A percentile compares a stretch with the other conserved stretches of the same genome.
Conservation (phyloP, 2,888 invertebrate species). For the Drosophila suboccidentalis region DNA sequence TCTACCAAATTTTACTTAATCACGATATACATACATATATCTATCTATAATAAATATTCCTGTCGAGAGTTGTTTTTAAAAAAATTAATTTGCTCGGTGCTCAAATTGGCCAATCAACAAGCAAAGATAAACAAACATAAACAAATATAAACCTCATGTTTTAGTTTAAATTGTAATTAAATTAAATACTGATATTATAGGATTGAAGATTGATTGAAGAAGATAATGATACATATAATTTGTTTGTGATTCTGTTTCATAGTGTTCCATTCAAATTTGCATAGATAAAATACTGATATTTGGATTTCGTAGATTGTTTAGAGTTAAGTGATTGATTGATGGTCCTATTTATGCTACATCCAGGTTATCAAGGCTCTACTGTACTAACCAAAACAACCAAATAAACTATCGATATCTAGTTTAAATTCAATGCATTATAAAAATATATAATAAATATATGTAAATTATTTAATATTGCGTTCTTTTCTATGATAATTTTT, state of each 20-base stretch:
- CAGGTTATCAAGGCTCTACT: slow-evolving; percentile 47
- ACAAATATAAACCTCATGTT: slow-evolving; percentile 61
- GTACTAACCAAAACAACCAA: slow-evolving; percentile 44
- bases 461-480: slow-evolving; percentile 22
- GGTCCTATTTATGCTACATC: slow-evolving; percentile 32
- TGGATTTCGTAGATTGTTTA: slow-evolving; percentile 49
- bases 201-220: slow-evolving; percentile 28
- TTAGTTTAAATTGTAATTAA: slow-evolving; percentile 74
- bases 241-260: slow-evolving; percentile 68
- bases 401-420: slow-evolving; percentile 58
- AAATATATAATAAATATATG: slow-evolving; percentile 36
- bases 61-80: slow-evolving; percentile 36
- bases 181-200: slow-evolving; percentile 34
- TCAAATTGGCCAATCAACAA: slow-evolving; percentile 58
- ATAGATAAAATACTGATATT: slow-evolving; percentile 37
- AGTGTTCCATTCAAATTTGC: slow-evolving; percentile 28
- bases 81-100: slow-evolving; percentile 48
- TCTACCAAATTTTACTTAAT: slow-evolving; percentile 32
- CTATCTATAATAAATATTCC: slow-evolving; percentile 29
- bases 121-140: slow-evolving; percentile 20
- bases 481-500: neutral
- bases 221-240: slow-evolving; percentile 48
- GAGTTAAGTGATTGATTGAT: slow-evolving; percentile 54
- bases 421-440: slow-evolving; percentile 61
- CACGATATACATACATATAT: slow-evolving; percentile 3